Evolutionary conservation across 2,113 vertebrate genomes (phyloP).

Genomic region (Nanorana parkeri): DNA sequence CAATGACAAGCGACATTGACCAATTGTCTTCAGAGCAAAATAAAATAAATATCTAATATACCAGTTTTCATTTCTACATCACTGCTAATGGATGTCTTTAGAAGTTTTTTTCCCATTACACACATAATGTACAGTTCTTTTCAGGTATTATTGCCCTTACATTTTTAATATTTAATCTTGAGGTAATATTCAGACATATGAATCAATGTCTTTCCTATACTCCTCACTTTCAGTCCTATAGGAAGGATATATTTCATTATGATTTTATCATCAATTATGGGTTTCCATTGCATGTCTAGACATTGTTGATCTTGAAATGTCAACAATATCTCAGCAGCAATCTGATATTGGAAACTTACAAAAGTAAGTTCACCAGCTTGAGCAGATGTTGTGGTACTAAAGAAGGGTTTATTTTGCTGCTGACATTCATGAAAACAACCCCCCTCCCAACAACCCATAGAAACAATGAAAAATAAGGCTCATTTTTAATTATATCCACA

Average conservation of each 20-base stretch:
- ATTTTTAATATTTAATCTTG: background rate
- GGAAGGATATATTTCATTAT: conserved; percentile 43
- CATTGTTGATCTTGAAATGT: conserved; percentile 53
- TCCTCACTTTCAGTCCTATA: conserved; percentile 28
- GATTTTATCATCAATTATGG: conserved; percentile 49
- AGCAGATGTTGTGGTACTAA: conserved; percentile 8
- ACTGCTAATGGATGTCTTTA: no score
- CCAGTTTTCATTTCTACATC: no score
- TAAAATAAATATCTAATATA: no score
- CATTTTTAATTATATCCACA: conserved; percentile 34
- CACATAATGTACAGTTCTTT: no score
- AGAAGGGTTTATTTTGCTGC: conserved; percentile 11
- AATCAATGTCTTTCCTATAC: background rate
- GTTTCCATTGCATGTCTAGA: conserved; percentile 54
- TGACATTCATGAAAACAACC: conserved; percentile 9
- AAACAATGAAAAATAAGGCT: conserved; percentile 37
- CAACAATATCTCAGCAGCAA: conserved; percentile 51
- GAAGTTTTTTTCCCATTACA: no score
- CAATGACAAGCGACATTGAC: no score
- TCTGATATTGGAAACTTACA: conserved; percentile 36
- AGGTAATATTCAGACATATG: background rate
- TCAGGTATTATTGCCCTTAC: no score
- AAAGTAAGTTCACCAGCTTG: conserved; percentile 27
- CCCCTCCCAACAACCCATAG: background rate
- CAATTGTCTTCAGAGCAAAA: no score